Base-by-base conservation (phyloP, 1,140 invertebrate genomes). In the Maniola jurtina region DNA sequence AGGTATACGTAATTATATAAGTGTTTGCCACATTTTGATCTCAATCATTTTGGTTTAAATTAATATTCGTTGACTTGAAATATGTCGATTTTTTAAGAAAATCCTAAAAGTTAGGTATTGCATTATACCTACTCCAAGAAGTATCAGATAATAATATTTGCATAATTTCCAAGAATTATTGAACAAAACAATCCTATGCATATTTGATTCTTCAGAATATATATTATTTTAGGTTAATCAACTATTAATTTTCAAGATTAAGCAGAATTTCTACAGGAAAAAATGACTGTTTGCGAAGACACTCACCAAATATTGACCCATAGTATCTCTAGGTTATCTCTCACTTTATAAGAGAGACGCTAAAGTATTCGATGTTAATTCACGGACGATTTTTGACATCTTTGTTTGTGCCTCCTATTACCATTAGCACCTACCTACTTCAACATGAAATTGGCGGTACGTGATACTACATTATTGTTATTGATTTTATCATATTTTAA, bases 261-360 rank as follows among this genome's bases (percentile, higher is more conserved):
- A 68, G 55, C 33, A 45, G 65, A 67, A 67, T 55, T 48, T 25
- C 40, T 62, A 57, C 40, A 61, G 59, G 65, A 57, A 67, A 67
- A 66, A 56, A 54, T 25, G 1, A 9, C 14, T 56, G 16, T 66
- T 66, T 61, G 48, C 52, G 54, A 11, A 42, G 50, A 61, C 25
- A 55, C 50, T 40, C 15, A 48, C 34, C 60, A 67, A 67, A 67
- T 61, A 67, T 67, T 67, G 50, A 61, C 40, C 25, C 42, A 33
- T 9, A 47, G 10, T 50, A 15, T 48, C 36, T 25, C 25, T 25
- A 38, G 65, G 65, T 67, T 67, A 61, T 67, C 65, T 61, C 16
- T 6, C 40, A 6, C 58, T 62, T 67, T 67, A 67, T 61, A 67
- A 67, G 52, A 11, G 15, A 56, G 52, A 14, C 59, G 40, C 59